Conservation (phyloP, 92 coral and sea anemone species). For the Montipora capitata region DNA sequence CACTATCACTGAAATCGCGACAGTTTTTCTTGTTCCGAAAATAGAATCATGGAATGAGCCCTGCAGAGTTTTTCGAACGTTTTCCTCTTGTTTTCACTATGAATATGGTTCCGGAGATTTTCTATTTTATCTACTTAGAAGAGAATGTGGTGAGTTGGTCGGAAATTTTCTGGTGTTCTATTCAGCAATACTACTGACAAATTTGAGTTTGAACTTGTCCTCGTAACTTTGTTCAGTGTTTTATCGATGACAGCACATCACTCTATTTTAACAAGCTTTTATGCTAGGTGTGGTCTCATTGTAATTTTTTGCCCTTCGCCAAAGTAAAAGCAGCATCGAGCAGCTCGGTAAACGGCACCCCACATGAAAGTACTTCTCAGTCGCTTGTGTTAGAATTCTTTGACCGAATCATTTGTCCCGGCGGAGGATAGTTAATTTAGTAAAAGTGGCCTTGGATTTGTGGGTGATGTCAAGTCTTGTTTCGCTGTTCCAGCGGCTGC, state of each 20-base stretch:
- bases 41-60: not conserved
- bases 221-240: not conserved
- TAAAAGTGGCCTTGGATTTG: too few relatives aligned
- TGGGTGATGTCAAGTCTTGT: too few relatives aligned
- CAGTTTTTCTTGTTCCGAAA: not conserved
- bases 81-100: slow-evolving; percentile 15
- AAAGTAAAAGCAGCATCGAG: not conserved
- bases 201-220: not conserved
- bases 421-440: too few relatives aligned
- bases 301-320: not conserved
- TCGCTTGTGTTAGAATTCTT: not conserved
- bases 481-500: too few relatives aligned
- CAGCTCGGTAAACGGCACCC: not conserved
- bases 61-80: not conserved
- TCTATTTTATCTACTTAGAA: slow-evolving; percentile 82
- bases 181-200: not conserved
- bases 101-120: slow-evolving; percentile 73
- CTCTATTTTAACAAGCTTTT: not conserved
- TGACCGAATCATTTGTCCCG: too few relatives aligned
- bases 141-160: slow-evolving; percentile 72
- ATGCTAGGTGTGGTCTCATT: not conserved
- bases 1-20: not conserved
- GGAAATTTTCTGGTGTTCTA: not conserved
- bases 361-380: not conserved
- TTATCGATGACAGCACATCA: not conserved